A percentile compares a stretch with the other conserved stretches of the same genome.
Conservation (phyloP, 1,140 invertebrate species). For the Drosophila ambigua region DNA sequence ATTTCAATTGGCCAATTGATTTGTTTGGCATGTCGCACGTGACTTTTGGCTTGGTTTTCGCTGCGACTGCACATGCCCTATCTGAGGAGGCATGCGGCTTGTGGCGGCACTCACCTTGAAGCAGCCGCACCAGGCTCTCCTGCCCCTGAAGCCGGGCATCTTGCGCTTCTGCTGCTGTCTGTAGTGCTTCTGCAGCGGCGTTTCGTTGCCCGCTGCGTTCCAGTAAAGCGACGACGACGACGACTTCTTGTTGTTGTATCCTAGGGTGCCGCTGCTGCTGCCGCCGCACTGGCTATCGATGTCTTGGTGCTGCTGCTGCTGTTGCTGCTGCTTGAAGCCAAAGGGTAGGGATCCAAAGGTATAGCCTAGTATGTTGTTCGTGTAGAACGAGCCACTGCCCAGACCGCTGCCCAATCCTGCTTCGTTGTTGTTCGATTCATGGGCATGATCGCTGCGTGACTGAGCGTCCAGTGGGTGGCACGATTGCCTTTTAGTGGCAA, state of each 20-base stretch:
- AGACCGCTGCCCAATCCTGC: constrained; percentile 12
- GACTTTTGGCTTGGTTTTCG: constrained; percentile 28
- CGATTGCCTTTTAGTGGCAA: constrained; percentile 9
- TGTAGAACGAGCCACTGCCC: constrained; percentile 74
- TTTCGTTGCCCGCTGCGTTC: constrained; percentile 43
- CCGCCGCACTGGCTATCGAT: constrained; percentile 9
- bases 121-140: constrained; percentile 87
- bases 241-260: constrained; percentile 35
- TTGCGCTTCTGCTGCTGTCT: constrained; percentile 81
- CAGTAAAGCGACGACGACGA: constrained; percentile 23
- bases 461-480: constrained; percentile 15
- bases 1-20: constrained; percentile 31
- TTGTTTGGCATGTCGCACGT: constrained; percentile 45
- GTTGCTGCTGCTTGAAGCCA: constrained; percentile 47
- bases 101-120: constrained; percentile 85
- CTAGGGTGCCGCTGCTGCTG: constrained; percentile 18
- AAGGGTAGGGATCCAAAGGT: constrained; percentile 73
- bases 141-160: constrained; percentile 86
- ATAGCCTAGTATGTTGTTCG: constrained; percentile 82
- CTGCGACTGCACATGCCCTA: not conserved
- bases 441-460: constrained; percentile 48
- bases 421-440: constrained; percentile 25
- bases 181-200: constrained; percentile 82
- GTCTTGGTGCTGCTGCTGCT: constrained; percentile 14
- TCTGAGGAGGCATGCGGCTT: not conserved